A percentile compares a stretch with the other conserved stretches of the same genome.
phyloP scores from a whole-genome alignment of 2,113 vertebrate genomes.

The Neodon shergylaensis region DNA sequence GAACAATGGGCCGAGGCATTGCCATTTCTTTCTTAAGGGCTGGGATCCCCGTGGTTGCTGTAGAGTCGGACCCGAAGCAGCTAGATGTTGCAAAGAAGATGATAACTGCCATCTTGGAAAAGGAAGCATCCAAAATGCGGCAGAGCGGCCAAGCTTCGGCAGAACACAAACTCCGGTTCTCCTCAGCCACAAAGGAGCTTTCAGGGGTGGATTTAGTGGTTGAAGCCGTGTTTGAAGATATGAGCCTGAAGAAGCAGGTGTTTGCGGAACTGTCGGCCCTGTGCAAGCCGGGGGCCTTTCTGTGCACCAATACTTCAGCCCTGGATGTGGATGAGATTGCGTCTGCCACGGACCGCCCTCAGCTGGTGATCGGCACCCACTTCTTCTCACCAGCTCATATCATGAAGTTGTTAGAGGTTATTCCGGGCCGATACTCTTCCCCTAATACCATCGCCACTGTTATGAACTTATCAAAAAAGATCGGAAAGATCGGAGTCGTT shows the following conservation, averaged over 20 bases:
- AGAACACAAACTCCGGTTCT: constrained; percentile 83
- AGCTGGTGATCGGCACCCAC: constrained; percentile 94
- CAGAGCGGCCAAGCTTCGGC: constrained; percentile 62
- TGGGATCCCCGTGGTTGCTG: constrained; percentile 90
- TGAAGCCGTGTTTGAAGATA: constrained; percentile 96
- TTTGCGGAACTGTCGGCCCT: constrained; percentile 89
- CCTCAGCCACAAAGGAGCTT: constrained; percentile 83
- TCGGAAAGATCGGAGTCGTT: constrained; percentile 92
- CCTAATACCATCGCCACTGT: constrained; percentile 89
- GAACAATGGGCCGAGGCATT: constrained; percentile 96
- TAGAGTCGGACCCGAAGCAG: constrained; percentile 90
- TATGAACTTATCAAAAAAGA: constrained; percentile 89
- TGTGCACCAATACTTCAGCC: constrained; percentile 93
- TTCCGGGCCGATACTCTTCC: constrained; percentile 88
- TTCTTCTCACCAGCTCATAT: constrained; percentile 95
- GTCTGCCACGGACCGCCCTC: constrained; percentile 84
- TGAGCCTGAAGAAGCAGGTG: constrained; percentile 90
- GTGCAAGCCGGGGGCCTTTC: constrained; percentile 88
- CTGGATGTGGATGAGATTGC: constrained; percentile 92
- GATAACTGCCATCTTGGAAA: constrained; percentile 87
- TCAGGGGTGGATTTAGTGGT: constrained; percentile 91
- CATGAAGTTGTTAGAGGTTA: constrained; percentile 94
- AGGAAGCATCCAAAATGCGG: constrained; percentile 85
- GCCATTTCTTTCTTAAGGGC: constrained; percentile 88
- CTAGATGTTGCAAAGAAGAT: constrained; percentile 86